Percentiles rank a stretch among this genome's conserved stretches.
Evolutionary conservation across 1,140 invertebrate genomes (phyloP).

Genomic region (Drosophila ohnishii): DNA sequence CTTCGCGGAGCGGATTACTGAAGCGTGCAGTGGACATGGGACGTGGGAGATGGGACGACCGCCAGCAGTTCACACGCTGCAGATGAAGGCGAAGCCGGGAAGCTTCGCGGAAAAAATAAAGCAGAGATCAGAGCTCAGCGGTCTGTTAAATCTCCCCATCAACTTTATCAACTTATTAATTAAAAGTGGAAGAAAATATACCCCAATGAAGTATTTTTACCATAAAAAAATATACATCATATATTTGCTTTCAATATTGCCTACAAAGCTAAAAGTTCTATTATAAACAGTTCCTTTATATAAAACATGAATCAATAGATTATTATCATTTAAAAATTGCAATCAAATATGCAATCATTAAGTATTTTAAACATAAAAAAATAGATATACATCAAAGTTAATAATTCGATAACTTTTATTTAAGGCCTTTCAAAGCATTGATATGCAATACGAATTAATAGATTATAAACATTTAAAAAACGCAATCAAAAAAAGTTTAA

Average conservation of each 20-base stretch:
- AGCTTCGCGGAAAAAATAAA: conserved; percentile 17
- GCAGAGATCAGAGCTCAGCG: conserved; percentile 9
- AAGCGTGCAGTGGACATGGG: conserved; percentile 68
- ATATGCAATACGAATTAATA: neutral
- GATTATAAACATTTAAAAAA: neutral
- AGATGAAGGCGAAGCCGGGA: conserved; percentile 29
- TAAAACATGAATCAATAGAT: neutral
- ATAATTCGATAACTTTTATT: neutral
- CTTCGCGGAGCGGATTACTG: conserved; percentile 52
- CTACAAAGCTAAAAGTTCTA: neutral
- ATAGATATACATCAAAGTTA: neutral
- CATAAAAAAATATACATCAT: neutral
- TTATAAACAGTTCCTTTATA: too few relatives aligned
- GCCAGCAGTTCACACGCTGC: conserved; percentile 66
- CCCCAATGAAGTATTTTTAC: neutral
- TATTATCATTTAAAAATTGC: neutral
- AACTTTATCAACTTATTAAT: conserved; percentile 1
- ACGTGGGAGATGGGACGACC: conserved; percentile 45
- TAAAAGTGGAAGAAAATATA: neutral
- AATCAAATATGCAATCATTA: neutral
- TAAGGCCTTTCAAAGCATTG: neutral
- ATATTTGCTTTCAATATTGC: neutral
- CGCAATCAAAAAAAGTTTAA: neutral
- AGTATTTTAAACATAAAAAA: neutral
- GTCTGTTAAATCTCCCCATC: conserved; percentile 3